These are phyloP conservation scores for Brienomyrus brachyistius DNA, from an alignment of 2,113 vertebrate genomes.

Conservation along the genomic window DNA sequence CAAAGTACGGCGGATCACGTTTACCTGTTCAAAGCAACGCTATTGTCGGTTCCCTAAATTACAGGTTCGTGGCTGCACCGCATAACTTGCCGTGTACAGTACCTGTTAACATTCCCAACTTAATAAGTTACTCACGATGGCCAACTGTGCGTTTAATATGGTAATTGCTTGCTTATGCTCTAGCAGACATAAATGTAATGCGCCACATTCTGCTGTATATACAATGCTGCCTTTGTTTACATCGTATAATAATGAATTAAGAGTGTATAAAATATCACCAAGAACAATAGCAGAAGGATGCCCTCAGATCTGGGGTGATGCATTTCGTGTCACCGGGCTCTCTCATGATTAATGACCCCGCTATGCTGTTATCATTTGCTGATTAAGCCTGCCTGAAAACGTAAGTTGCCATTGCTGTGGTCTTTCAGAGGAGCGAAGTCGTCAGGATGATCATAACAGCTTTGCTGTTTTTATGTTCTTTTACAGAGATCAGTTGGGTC, in stretches of 20 bases:
- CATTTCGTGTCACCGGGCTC: conserved; percentile 31
- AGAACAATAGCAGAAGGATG: conserved; percentile 5
- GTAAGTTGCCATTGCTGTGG: conserved; percentile 27
- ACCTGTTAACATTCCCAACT: conserved; percentile 3
- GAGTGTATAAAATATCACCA: neutral
- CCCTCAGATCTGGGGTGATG: conserved; percentile 5
- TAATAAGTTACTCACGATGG: neutral
- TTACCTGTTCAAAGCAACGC: neutral
- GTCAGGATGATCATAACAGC: neutral
- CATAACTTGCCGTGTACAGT: neutral
- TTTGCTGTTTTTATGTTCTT: neutral
- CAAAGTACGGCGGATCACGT: neutral
- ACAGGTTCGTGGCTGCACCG: neutral
- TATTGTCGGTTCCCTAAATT: neutral
- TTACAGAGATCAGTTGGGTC: neutral
- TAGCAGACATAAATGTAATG: neutral
- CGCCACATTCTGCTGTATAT: neutral
- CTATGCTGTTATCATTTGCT: conserved; percentile 40
- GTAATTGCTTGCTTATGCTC: neutral
- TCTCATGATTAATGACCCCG: conserved; percentile 41
- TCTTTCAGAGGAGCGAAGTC: conserved; percentile 5
- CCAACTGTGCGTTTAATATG: neutral
- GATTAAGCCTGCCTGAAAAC: conserved; percentile 37
- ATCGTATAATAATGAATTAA: neutral
- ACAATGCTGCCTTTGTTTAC: neutral